Percentiles rank a stretch among this genome's conserved stretches.
Conservation (phyloP, 2,888 invertebrate species). For the Galerucella nymphaeae region DNA sequence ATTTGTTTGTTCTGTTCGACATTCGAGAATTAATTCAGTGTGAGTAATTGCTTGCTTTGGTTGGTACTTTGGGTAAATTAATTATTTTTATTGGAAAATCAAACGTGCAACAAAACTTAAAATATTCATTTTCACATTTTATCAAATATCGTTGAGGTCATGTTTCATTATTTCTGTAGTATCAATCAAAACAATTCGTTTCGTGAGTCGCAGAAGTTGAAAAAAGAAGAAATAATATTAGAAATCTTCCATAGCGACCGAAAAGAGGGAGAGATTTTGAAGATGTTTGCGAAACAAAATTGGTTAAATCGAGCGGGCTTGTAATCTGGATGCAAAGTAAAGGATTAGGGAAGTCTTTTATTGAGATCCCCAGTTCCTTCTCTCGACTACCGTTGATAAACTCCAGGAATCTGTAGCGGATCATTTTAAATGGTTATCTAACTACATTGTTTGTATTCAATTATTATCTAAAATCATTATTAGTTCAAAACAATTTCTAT, state of each 20-base stretch:
- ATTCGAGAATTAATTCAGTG: conserved; percentile 23
- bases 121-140: neutral
- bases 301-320: conserved; percentile 63
- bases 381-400: conserved; percentile 30
- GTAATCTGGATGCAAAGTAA: conserved; percentile 62
- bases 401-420: conserved; percentile 12
- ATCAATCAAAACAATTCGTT: conserved; percentile 11
- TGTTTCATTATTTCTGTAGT: neutral
- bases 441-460: too few species aligned
- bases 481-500: too few species aligned
- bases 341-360: conserved; percentile 60
- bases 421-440: too few species aligned
- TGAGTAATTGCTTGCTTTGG: conserved; percentile 20
- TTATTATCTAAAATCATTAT: too few species aligned
- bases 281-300: conserved; percentile 62
- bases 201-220: neutral
- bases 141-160: neutral
- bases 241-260: conserved; percentile 35
- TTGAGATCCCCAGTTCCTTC: conserved; percentile 53
- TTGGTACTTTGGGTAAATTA: conserved; percentile 5
- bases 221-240: conserved; percentile 27
- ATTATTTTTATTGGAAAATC: conserved; percentile 6
- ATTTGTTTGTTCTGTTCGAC: conserved; percentile 20
- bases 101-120: neutral
- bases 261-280: conserved; percentile 37